phyloP scores from a whole-genome alignment of 2,113 vertebrate species.

The Dicaeum eximium region DNA sequence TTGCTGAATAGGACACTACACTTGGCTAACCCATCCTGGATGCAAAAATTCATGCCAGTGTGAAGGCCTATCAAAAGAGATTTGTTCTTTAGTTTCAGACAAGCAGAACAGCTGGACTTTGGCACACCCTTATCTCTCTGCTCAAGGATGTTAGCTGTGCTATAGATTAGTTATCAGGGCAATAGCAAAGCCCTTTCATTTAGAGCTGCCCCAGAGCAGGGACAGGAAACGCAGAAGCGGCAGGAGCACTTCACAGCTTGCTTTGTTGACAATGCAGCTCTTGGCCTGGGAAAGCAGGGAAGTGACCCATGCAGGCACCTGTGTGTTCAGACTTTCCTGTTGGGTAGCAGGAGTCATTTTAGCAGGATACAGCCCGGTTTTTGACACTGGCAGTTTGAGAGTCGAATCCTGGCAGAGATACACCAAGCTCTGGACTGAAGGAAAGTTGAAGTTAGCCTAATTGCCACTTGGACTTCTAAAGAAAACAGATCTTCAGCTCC shows the following conservation, averaged over 20 bases:
- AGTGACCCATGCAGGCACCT: slow-evolving; percentile 63
- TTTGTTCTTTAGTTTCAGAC: neutral
- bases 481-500: neutral
- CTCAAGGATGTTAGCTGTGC: neutral
- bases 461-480: neutral
- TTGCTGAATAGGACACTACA: neutral
- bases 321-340: slow-evolving; percentile 44
- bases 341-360: neutral
- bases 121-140: slow-evolving; percentile 20
- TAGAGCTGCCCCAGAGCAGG: neutral
- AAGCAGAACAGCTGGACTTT: neutral
- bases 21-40: neutral
- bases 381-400: neutral
- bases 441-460: neutral
- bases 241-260: slow-evolving; percentile 37
- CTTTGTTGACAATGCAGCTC: neutral
- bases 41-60: neutral
- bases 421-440: neutral
- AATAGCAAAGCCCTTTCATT: neutral
- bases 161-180: neutral
- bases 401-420: neutral
- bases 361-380: neutral
- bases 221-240: slow-evolving; percentile 51
- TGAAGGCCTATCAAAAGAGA: neutral
- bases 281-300: slow-evolving; percentile 42